Conservation (phyloP, 2,888 invertebrate genomes). For the Abrostola tripartita region DNA sequence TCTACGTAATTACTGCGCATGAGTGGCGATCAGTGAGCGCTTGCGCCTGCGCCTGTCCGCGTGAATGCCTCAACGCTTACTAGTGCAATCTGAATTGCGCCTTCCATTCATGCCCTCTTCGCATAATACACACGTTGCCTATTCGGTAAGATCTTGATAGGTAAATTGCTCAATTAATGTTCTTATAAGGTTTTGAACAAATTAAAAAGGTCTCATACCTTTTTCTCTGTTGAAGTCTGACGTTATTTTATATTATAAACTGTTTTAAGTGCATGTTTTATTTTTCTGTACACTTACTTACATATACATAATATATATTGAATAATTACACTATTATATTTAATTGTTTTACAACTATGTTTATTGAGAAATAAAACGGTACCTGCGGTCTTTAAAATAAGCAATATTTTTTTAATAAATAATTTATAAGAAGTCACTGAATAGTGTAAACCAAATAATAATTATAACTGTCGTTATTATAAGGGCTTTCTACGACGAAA, state of each 20-base stretch:
- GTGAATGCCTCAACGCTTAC: constrained; percentile 62
- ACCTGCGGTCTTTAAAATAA: too few relatives aligned
- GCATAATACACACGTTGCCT: constrained; percentile 31
- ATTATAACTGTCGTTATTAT: too few relatives aligned
- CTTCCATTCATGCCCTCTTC: constrained; percentile 58
- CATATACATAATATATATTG: too few relatives aligned
- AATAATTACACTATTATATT: too few relatives aligned
- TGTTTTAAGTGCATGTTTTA: too few relatives aligned
- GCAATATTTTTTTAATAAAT: too few relatives aligned
- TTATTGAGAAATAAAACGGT: too few relatives aligned
- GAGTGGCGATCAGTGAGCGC: constrained; percentile 9
- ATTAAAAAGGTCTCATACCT: constrained; percentile 17
- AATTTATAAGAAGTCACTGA: too few relatives aligned
- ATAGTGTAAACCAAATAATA: too few relatives aligned
- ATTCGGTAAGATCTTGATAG: constrained; percentile 48
- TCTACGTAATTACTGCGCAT: constrained; percentile 52
- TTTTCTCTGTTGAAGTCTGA: constrained; percentile 15
- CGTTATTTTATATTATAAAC: constrained; percentile 11
- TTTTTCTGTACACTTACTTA: too few relatives aligned
- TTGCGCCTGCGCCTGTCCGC: constrained; percentile 46
- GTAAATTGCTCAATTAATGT: constrained; percentile 53
- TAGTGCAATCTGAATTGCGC: constrained; percentile 56
- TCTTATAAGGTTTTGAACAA: constrained; percentile 32
- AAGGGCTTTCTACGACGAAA: too few relatives aligned
- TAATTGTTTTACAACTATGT: too few relatives aligned